Conservation (phyloP, 2,888 invertebrate species). For the Stomorhina lunata region DNA sequence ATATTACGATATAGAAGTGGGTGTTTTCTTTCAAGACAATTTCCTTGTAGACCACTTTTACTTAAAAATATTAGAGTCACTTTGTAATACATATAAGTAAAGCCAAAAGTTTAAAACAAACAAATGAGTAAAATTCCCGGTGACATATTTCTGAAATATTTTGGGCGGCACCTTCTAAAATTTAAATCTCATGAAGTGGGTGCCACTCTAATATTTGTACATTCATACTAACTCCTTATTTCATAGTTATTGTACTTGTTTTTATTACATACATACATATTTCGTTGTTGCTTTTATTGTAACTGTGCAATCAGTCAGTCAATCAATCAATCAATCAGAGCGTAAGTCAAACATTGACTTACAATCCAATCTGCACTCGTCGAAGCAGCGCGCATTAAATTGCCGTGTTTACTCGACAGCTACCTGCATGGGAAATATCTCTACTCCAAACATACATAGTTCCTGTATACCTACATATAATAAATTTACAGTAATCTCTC, state of each 20-base stretch:
- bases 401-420: constrained; percentile 75
- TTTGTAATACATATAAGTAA: too few relatives aligned
- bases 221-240: constrained; percentile 33
- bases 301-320: constrained; percentile 77
- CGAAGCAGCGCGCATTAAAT: constrained; percentile 76
- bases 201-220: too few relatives aligned
- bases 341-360: constrained; percentile 79
- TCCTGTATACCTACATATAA: not conserved
- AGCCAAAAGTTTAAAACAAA: too few relatives aligned
- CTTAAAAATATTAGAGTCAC: too few relatives aligned
- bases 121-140: too few relatives aligned
- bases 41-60: too few relatives aligned
- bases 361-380: constrained; percentile 72
- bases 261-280: constrained; percentile 30
- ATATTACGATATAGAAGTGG: too few relatives aligned
- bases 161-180: too few relatives aligned
- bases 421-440: constrained; percentile 60
- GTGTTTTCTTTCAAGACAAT: too few relatives aligned
- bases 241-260: constrained; percentile 35
- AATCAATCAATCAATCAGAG: constrained; percentile 74
- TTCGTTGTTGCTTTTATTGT: constrained; percentile 69
- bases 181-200: too few relatives aligned
- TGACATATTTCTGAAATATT: too few relatives aligned
- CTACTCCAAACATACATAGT: constrained; percentile 11
- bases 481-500: too few relatives aligned